Evolutionary conservation across 2,888 invertebrate species (phyloP), one percentile per base, ranked within the genome.

Genomic region (Scotopteryx bipunctaria): DNA sequence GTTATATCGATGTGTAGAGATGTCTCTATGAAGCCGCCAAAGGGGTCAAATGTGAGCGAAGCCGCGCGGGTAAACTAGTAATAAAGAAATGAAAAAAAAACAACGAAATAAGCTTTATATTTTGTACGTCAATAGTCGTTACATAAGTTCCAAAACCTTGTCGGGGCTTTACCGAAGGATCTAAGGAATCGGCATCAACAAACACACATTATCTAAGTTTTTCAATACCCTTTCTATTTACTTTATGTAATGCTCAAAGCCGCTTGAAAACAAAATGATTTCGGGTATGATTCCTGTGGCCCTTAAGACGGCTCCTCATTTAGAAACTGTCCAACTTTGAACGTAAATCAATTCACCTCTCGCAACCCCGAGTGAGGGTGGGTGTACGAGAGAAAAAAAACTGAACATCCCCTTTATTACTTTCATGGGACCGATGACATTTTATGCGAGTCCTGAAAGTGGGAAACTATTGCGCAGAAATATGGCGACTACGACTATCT

Each of bases 311-410:
- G 52, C 63, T 63, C 55, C 68, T 68, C 70, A 69, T 74, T 71
- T 69, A 69, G 59, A 52, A 74, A 68, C 69, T 70, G 76, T 77
- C 73, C 57, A 75, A 76, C 66, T 76, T 73, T 45, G 37, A 51
- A 60, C 64, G 69, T 76, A 74, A 76, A 77, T 75, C 77, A 77
- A 77, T 73, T 75, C 63, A 61, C 61, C 61, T 69, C 32, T 68
- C 64, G 62, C 59, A 53, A 51, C 55, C 55, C 48, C 55, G 37
- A 61, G 63, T 50, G 23, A 43, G 57, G 59, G 43, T 51, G 57
- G 63, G 63, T 59, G n/a, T n/a, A n/a, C n/a, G n/a, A n/a, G 59
- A 63, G 59, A 63, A 68, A 64, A 56, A 53, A 65, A 57, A 46
- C 53, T 35, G 43, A 57, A 58, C 57, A 53, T 59, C 38, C 55